Conservation (phyloP, 30 jellyfish, hydroid and myxozoan species). For the Clytia hemisphaerica region DNA sequence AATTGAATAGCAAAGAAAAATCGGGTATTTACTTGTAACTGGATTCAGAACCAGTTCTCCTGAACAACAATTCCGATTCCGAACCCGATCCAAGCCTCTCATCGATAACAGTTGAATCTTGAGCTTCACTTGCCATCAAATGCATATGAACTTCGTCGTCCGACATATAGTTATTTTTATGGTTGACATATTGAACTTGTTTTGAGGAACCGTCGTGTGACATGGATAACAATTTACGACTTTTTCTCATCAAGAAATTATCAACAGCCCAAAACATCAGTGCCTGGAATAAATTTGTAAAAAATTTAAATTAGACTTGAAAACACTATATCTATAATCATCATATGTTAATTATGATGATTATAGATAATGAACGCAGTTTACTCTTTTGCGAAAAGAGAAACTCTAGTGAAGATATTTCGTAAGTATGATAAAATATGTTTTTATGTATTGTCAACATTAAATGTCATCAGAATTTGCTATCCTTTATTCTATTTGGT, state of each 20-base stretch:
- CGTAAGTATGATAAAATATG: not conserved
- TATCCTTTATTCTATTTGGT: too few species aligned
- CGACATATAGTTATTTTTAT: constrained; percentile 35
- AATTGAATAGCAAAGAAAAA: too few species aligned
- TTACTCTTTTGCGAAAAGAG: not conserved
- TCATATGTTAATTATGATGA: not conserved
- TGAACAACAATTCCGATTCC: too few species aligned
- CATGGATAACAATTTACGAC: constrained; percentile 16
- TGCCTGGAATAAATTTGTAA: constrained; percentile 36
- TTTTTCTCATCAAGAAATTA: constrained; percentile 76
- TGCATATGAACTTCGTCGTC: constrained; percentile 76
- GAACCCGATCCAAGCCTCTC: too few species aligned
- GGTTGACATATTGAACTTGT: too few species aligned
- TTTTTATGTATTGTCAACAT: too few species aligned
- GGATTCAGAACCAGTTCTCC: too few species aligned
- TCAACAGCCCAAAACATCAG: constrained; percentile 95
- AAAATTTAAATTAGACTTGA: not conserved
- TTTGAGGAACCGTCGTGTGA: too few species aligned
- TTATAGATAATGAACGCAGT: not conserved
- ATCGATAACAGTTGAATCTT: too few species aligned
- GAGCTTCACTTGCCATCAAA: constrained; percentile 60
- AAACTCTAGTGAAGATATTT: not conserved
- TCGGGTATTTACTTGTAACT: too few species aligned
- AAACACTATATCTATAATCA: not conserved
- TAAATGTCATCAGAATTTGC: too few species aligned